These are phyloP conservation scores for Melanostoma mellinum DNA, from an alignment of 2,888 invertebrate species.

Conservation along the genomic window DNA sequence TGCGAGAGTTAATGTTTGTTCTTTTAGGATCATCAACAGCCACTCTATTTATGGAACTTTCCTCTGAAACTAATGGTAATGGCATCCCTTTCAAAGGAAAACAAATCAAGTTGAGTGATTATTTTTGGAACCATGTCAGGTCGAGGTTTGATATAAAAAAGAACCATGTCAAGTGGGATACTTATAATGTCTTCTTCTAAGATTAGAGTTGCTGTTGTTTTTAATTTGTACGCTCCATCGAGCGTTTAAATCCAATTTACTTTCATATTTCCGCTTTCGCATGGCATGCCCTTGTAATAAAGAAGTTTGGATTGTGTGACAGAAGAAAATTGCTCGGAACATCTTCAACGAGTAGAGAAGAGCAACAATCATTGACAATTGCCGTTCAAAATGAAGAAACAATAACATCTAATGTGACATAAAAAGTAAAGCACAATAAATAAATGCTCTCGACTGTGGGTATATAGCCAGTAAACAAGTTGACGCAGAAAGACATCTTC, in stretches of 20 bases:
- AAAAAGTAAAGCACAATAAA: conserved; percentile 24
- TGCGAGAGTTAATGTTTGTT: too few species aligned
- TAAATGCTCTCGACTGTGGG: conserved; percentile 6
- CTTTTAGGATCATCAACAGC: too few species aligned
- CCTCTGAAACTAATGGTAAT: too few species aligned
- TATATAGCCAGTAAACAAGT: not conserved
- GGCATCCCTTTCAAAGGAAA: too few species aligned
- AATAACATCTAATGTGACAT: conserved; percentile 32
- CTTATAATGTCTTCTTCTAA: not conserved
- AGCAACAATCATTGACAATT: conserved; percentile 35
- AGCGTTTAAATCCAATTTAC: conserved; percentile 70
- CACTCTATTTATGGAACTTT: too few species aligned
- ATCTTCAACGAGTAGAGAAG: conserved; percentile 36
- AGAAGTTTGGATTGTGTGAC: not conserved
- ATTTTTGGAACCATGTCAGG: too few species aligned
- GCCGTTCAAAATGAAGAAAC: conserved; percentile 24
- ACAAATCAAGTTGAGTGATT: too few species aligned
- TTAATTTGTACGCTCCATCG: conserved; percentile 48
- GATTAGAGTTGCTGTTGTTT: not conserved
- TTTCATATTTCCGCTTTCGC: conserved; percentile 29
- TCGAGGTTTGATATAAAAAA: too few species aligned
- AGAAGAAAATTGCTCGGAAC: not conserved
- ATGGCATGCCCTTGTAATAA: not conserved
- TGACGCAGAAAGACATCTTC: too few species aligned
- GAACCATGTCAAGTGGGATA: not conserved